phyloP scores from a whole-genome alignment of 2,113 vertebrate genomes.

The Lutjanus erythropterus region DNA sequence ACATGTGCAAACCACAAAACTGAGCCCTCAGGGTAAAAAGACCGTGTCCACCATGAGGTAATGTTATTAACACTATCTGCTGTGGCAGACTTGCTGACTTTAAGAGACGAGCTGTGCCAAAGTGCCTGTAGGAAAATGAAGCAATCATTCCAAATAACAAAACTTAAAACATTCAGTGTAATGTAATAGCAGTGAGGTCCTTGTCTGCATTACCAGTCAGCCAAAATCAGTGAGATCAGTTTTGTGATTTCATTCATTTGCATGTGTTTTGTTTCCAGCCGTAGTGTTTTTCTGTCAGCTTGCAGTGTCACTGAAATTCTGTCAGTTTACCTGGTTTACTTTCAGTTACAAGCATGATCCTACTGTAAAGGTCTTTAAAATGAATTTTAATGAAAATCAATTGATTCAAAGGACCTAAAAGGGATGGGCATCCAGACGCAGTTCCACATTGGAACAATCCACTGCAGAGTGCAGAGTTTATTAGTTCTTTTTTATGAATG shows the following conservation, averaged over 20 bases:
- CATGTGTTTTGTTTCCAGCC: slow-evolving; percentile 1
- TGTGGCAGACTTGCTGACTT: slow-evolving; percentile 25
- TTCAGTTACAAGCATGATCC: background rate
- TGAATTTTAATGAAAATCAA: background rate
- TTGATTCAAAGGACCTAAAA: background rate
- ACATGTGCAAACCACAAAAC: slow-evolving; percentile 34
- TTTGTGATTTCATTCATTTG: background rate
- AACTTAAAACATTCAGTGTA: slow-evolving; percentile 26
- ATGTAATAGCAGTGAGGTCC: background rate
- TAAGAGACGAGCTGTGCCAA: slow-evolving; percentile 22
- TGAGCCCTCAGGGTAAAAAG: slow-evolving; percentile 19
- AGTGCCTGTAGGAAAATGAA: slow-evolving; percentile 27
- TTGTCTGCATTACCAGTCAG: background rate
- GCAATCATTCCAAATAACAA: slow-evolving; percentile 28
- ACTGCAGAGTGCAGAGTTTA: too few species aligned
- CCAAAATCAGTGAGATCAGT: slow-evolving; percentile 1
- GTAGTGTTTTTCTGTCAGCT: background rate
- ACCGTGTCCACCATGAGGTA: slow-evolving; percentile 22
- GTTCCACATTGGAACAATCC: too few species aligned
- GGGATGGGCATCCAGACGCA: too few species aligned
- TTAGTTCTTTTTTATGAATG: too few species aligned
- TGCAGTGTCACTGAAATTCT: background rate
- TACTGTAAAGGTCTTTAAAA: background rate
- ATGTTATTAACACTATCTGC: slow-evolving; percentile 46
- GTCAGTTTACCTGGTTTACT: background rate